Base-by-base conservation (phyloP, 2,797 vertebrate genomes). In the Mareca penelope region DNA sequence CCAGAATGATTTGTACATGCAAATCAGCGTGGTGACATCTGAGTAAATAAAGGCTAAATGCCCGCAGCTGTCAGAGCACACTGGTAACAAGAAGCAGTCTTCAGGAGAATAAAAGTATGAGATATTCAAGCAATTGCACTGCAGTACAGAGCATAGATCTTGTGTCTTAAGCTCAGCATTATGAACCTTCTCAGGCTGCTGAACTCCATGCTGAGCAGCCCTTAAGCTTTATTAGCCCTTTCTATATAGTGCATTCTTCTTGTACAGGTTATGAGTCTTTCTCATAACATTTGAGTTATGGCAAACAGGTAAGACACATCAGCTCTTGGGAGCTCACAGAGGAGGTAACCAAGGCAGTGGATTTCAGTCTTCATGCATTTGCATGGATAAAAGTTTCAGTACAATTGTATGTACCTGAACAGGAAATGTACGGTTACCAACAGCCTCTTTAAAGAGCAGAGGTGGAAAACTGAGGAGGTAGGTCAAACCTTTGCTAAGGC, bases 321-420 rank as follows among this genome's bases (percentile, higher is more conserved):
- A 85, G 48, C 26, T 82, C 52, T 76, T 44, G 15, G 28, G 53
- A 78, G 18, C 40, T 85, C 87, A 48, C 37, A 37, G 56, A 67
- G 31, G 7, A 29, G 24, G 14, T 69, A 88, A 83, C 52, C 46
- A 83, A 61, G 67, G 65, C 61, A 85, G 50, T 0, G 2, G 16
- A 73, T 85, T 81, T 86, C 33, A 75, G 40, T 89, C 40, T 82
- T 87, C 24, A 28, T 75, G 85, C 42, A 31, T 83, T 80, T 90
- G 50, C 57, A 88, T 44, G 57, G 22, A 33, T 5, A 83, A 83
- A 82, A 59, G 63, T 68, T 87, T 76, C 72, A 68, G 9, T 69
- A 65, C 39, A 65, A 31, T 22, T 40, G 18, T 33, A 7, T 21
- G 50, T 35, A 83, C 50, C 79, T 64, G 39, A 53, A 68, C 8